These are phyloP conservation scores for Xyliphius kryptos DNA, from an alignment of 2,113 vertebrate species.

Conservation along the genomic window DNA sequence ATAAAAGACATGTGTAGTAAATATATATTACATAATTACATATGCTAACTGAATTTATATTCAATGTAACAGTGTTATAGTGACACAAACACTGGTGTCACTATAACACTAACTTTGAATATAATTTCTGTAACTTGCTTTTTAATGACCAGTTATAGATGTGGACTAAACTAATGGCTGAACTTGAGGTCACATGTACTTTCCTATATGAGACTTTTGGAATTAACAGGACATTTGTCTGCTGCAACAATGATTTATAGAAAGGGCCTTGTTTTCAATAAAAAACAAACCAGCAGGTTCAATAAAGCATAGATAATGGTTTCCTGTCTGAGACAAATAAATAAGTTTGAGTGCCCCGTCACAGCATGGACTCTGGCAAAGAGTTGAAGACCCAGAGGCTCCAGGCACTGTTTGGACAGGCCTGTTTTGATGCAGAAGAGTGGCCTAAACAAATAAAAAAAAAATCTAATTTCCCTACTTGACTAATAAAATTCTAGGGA, in stretches of 20 bases:
- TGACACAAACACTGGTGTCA: not conserved
- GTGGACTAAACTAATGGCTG: conserved; percentile 6
- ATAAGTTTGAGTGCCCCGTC: conserved; percentile 25
- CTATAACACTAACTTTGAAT: not conserved
- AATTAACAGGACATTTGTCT: conserved; percentile 30
- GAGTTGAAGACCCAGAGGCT: conserved; percentile 9
- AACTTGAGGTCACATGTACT: conserved; percentile 66
- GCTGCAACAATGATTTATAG: conserved; percentile 11
- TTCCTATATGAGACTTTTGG: conserved; percentile 31
- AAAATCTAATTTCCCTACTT: conserved; percentile 39
- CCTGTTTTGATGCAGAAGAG: conserved; percentile 30
- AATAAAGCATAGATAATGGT: conserved; percentile 41
- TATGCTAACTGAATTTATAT: too few species aligned
- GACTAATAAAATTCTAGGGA: conserved; percentile 34
- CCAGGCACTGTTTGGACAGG: conserved; percentile 37
- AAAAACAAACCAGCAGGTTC: conserved; percentile 40
- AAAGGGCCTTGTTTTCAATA: conserved; percentile 25
- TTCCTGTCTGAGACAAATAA: conserved; percentile 37
- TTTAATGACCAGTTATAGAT: conserved; percentile 25
- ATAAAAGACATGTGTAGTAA: not conserved
- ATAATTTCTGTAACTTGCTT: conserved; percentile 12
- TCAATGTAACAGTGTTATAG: too few species aligned
- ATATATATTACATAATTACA: too few species aligned
- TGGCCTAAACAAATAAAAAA: conserved; percentile 39
- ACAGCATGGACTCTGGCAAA: conserved; percentile 26